These are phyloP conservation scores for Capricornis sumatraensis DNA, from an alignment of 2,113 vertebrate genomes.

Conservation along the genomic window DNA sequence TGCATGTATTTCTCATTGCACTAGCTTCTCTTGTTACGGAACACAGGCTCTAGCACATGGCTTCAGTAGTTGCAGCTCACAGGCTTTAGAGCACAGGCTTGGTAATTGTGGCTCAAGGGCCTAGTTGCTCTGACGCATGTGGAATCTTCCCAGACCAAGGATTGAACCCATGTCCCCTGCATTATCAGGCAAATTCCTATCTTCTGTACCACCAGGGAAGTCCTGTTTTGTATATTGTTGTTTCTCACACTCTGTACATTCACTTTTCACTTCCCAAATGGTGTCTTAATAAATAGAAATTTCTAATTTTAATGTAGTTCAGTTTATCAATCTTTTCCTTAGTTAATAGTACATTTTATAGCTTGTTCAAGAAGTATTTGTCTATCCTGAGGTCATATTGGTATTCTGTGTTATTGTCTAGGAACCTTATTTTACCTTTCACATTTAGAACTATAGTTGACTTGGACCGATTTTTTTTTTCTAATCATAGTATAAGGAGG, in stretches of 20 bases:
- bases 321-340: background rate
- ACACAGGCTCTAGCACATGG: background rate
- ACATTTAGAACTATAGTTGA: constrained; percentile 5
- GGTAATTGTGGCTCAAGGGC: background rate
- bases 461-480: background rate
- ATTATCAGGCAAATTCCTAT: background rate
- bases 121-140: background rate
- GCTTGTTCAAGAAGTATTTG: background rate
- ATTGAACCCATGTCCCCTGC: background rate
- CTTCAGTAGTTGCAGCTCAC: background rate
- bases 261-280: background rate
- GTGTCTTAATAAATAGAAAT: background rate
- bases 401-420: background rate
- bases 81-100: background rate
- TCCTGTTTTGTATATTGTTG: background rate
- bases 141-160: background rate
- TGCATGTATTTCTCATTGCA: background rate
- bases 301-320: constrained; percentile 10
- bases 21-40: background rate
- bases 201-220: background rate
- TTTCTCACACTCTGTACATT: background rate
- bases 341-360: background rate
- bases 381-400: background rate
- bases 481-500: background rate
- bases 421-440: background rate